Conservation (phyloP, 2,888 invertebrate species). For the Melinaea menophilus region DNA sequence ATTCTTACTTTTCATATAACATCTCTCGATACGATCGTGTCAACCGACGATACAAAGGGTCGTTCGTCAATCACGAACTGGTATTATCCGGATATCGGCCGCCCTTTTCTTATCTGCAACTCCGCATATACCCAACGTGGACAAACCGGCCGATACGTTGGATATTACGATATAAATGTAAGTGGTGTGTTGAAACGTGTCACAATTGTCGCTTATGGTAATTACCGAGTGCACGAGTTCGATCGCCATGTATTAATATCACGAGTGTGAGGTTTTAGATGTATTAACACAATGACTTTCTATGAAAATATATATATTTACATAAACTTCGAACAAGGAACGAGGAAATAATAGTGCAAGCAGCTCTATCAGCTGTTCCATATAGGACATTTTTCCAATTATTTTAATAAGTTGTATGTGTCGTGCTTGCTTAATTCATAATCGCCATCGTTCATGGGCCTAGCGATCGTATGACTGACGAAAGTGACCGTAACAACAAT, state of each 20-base stretch:
- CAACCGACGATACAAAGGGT: conserved; percentile 5
- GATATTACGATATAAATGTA: conserved; percentile 16
- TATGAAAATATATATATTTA: too few species aligned
- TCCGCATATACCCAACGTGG: too few species aligned
- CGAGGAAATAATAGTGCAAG: too few species aligned
- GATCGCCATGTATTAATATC: conserved; percentile 6
- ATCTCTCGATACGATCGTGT: too few species aligned
- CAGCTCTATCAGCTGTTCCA: too few species aligned
- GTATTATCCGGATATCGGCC: not conserved
- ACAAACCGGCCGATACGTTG: not conserved
- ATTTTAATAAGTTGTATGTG: too few species aligned
- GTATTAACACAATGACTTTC: not conserved
- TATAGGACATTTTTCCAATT: too few species aligned
- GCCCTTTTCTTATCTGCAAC: not conserved
- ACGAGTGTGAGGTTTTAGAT: not conserved
- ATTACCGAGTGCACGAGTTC: conserved; percentile 13
- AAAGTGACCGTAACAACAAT: conserved; percentile 24
- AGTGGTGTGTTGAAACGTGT: conserved; percentile 11
- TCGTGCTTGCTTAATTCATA: too few species aligned
- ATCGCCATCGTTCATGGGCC: too few species aligned
- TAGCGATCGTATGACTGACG: conserved; percentile 7
- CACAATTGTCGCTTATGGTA: conserved; percentile 13
- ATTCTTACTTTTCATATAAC: not conserved
- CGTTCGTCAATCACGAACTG: conserved; percentile 1
- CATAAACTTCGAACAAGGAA: too few species aligned